A percentile compares a stretch with the other conserved stretches of the same genome.
phyloP scores from a whole-genome alignment of 23 tunicate genomes.

The Halocynthia aurantium region DNA sequence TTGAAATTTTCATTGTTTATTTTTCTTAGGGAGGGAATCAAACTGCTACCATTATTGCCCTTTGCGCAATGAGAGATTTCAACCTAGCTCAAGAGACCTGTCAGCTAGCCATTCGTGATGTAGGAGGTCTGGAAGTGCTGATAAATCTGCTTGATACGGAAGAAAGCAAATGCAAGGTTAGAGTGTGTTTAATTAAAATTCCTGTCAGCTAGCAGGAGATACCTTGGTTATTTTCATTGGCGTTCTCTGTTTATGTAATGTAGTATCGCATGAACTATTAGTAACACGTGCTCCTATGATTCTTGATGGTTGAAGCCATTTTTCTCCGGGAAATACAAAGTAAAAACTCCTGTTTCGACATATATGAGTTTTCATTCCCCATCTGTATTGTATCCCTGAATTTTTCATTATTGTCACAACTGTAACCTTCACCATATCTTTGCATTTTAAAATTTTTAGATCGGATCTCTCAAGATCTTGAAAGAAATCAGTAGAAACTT shows the following conservation, averaged over 20 bases:
- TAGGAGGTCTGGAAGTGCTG: slow-evolving; percentile 96
- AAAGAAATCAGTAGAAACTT: slow-evolving; percentile 85
- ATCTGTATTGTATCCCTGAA: too few species aligned
- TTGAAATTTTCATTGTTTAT: too few species aligned
- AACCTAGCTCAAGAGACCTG: slow-evolving; percentile 90
- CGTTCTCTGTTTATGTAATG: background rate
- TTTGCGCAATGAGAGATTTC: slow-evolving; percentile 94
- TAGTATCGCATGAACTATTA: too few species aligned
- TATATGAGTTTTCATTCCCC: too few species aligned
- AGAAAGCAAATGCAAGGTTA: slow-evolving; percentile 95
- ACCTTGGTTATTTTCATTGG: background rate
- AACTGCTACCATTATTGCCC: slow-evolving; percentile 94
- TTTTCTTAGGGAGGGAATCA: slow-evolving; percentile 73
- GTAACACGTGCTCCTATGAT: too few species aligned
- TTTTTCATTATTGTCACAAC: too few species aligned
- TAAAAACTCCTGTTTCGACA: too few species aligned
- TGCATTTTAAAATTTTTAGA: slow-evolving; percentile 17
- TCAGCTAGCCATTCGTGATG: slow-evolving; percentile 92
- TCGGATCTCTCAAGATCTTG: slow-evolving; percentile 90
- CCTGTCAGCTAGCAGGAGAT: background rate
- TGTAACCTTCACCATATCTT: too few species aligned
- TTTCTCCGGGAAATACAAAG: too few species aligned
- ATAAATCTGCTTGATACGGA: slow-evolving; percentile 95
- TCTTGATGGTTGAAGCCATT: too few species aligned
- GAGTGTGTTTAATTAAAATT: background rate